Evolutionary conservation across 2,888 invertebrate species (phyloP), one percentile per base, ranked within the genome.

Genomic region (Noctua janthina): DNA sequence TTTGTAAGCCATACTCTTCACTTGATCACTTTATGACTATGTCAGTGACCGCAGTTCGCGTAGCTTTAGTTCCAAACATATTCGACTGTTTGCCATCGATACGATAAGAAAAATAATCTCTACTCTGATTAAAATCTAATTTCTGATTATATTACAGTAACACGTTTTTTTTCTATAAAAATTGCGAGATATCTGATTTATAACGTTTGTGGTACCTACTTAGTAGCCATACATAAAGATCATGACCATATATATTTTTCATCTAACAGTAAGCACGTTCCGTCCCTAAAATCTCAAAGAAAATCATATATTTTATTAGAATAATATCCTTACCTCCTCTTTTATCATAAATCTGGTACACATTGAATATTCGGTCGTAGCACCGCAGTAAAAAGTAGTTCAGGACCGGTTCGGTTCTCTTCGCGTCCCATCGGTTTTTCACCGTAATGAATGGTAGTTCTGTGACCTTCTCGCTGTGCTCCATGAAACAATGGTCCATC

Each of bases 401-500:
- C 17, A 97, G 92, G 0, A 97, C 96, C 0, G 97, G 97, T 76
- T 96, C 96, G 3, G 93, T 95, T 78, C 95, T 94, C 89, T 96
- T 97, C 5, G 96, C 94, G 78, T 96, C 94, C 97, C 97, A 97
- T 86, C 93, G 95, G 88, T 97, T 96, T 87, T 95, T 96, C 78
- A 97, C 94, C 5, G 95, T 96, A 89, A 97, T 97, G 91, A 97
- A 97, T 67, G 97, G 97, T 5, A 97, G 92, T 76, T 97, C 97
- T 3, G 96, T 94, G 79, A 97, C 97, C 87, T 95, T 97, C 78
- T 97, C 94, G 74, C 94, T 94, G 88, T 97, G 97, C 23, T 96
- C 94, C 51, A 90, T 80, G 89, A 97, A 97, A 89, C 97, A 96
- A 90, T 97, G 97, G 86, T 97, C 97, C 94, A 97, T 97, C 97